phyloP scores from a whole-genome alignment of 2,797 vertebrate species.

The Phyllotis vaccarum region DNA sequence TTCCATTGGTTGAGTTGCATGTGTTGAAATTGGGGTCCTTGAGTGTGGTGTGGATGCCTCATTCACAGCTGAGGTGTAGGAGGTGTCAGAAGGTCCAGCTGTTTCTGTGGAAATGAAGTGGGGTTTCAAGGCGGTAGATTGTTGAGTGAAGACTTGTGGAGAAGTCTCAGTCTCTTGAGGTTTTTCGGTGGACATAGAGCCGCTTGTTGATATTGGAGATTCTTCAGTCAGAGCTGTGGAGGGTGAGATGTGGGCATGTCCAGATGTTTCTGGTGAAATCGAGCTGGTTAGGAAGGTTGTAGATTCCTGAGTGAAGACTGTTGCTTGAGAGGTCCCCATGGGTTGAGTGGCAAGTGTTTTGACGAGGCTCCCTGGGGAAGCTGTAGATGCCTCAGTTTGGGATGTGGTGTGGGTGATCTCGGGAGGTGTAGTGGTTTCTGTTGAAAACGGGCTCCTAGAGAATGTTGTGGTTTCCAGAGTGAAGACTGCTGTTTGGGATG shows the following conservation, averaged over 20 bases:
- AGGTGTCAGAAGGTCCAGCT: fast-evolving
- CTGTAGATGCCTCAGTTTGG: background rate
- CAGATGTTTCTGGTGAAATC: background rate
- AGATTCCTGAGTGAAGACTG: background rate
- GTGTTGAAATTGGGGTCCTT: no score
- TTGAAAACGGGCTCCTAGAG: no score
- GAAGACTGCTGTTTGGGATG: no score
- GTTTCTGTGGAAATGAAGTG: no score
- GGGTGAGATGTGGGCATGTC: no score
- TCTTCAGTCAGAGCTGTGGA: background rate
- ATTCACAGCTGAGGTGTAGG: fast-evolving
- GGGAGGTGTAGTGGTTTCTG: no score
- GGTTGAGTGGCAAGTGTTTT: no score
- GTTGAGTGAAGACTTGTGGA: background rate
- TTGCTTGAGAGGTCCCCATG: background rate
- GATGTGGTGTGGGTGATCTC: background rate
- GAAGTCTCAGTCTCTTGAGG: no score
- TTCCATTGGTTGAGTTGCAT: no score
- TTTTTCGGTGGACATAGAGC: background rate
- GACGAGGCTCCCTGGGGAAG: no score
- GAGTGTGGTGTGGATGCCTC: background rate
- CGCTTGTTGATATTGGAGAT: background rate
- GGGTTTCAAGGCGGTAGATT: no score
- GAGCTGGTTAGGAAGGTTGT: background rate
- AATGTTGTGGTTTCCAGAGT: no score